Evolutionary conservation across 2,113 vertebrate genomes (phyloP).

Genomic region (Raja brachyura): DNA sequence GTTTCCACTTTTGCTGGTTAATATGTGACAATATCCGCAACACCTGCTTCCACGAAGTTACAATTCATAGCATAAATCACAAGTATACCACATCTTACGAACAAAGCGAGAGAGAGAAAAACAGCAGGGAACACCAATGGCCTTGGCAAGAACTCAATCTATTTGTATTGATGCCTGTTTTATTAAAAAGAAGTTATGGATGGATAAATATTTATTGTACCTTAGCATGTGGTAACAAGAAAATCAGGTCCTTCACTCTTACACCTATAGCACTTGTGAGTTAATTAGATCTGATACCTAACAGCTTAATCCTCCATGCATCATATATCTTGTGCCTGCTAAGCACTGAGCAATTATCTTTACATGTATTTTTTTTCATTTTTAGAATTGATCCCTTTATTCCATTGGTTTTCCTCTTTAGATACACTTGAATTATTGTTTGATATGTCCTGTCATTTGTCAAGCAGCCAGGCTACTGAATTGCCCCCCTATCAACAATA

Average conservation of each 20-base stretch:
- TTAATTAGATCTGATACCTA: slow-evolving; percentile 2
- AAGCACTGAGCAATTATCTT: slow-evolving; percentile 7
- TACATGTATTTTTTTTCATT: not conserved
- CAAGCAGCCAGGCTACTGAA: not conserved
- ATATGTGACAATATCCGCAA: not conserved
- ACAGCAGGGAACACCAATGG: not conserved
- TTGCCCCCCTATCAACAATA: not conserved
- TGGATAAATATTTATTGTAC: not conserved
- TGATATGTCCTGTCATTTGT: not conserved
- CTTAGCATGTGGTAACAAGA: not conserved
- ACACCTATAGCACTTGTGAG: not conserved
- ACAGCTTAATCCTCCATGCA: not conserved
- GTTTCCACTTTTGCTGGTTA: not conserved
- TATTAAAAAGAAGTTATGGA: not conserved
- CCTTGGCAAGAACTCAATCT: slow-evolving; percentile 2
- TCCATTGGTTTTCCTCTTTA: not conserved
- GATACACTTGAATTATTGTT: not conserved
- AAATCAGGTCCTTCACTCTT: not conserved
- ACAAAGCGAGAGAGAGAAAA: not conserved
- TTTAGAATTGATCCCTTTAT: not conserved
- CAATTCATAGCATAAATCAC: not conserved
- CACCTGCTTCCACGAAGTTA: not conserved
- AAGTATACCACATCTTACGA: not conserved
- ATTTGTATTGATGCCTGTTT: not conserved
- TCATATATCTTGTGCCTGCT: slow-evolving; percentile 12